A percentile compares a stretch with the other conserved stretches of the same genome.
Conservation (phyloP, 2,113 vertebrate species). For the Mobula hypostoma region DNA sequence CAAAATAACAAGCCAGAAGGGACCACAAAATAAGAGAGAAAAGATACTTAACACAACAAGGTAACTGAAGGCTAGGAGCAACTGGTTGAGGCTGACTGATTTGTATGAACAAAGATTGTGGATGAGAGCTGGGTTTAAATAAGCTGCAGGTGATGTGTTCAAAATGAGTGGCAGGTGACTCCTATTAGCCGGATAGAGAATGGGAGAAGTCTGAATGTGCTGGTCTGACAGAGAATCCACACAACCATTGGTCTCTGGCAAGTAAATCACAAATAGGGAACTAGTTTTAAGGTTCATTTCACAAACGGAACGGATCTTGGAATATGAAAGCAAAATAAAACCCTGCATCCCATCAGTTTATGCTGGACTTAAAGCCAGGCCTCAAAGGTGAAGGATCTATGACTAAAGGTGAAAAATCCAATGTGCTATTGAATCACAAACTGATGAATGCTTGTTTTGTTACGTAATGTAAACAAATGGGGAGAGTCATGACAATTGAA, state of each 20-base stretch:
- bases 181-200: too few relatives aligned
- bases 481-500: neutral
- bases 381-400: neutral
- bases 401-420: neutral
- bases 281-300: neutral
- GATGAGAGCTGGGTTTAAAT: too few relatives aligned
- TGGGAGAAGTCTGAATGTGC: too few relatives aligned
- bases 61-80: too few relatives aligned
- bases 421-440: neutral
- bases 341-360: neutral
- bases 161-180: too few relatives aligned
- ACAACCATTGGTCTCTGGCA: neutral
- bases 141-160: too few relatives aligned
- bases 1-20: too few relatives aligned
- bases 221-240: neutral
- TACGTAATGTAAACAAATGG: neutral
- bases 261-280: neutral
- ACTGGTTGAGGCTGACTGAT: too few relatives aligned
- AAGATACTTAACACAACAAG: too few relatives aligned
- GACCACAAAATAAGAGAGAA: too few relatives aligned
- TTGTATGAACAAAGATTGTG: too few relatives aligned
- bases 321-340: neutral
- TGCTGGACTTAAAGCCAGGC: neutral
- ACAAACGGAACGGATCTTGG: neutral
- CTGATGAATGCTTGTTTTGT: neutral